Conservation (phyloP, 2,888 invertebrate species). For the Tenthredo livida region DNA sequence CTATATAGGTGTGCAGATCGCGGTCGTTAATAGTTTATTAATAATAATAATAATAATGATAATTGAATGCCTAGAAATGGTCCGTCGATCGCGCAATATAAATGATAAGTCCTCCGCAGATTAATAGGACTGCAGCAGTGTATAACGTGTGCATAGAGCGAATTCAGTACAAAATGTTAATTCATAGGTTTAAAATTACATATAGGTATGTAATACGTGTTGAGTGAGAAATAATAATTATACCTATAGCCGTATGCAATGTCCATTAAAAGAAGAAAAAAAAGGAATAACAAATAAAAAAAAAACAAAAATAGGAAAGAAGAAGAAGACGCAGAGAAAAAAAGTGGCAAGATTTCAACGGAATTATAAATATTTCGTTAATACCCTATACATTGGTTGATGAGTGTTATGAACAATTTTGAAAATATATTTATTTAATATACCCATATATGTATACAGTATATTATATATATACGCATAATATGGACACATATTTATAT, state of each 20-base stretch:
- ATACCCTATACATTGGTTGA: not conserved
- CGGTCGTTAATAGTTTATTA: conserved; percentile 12
- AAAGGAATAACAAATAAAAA: not conserved
- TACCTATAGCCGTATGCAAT: not conserved
- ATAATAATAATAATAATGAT: not conserved
- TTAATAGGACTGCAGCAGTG: not conserved
- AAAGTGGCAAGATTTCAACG: not conserved
- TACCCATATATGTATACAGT: not conserved
- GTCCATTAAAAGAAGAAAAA: not conserved
- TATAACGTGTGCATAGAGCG: conserved; percentile 13
- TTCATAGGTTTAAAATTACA: conserved; percentile 4
- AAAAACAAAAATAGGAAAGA: not conserved
- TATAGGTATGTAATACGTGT: not conserved
- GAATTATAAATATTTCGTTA: not conserved
- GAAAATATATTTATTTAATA: conserved; percentile 7
- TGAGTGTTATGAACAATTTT: conserved; percentile 3
- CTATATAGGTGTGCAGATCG: not conserved
- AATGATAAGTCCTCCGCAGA: not conserved
- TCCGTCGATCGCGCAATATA: not conserved
- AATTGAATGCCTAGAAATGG: conserved; percentile 8
- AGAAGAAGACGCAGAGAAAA: too few species aligned
- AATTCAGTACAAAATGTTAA: conserved; percentile 28
- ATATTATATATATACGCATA: not conserved
- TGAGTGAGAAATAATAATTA: not conserved
- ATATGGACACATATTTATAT: conserved; percentile 20